These are phyloP conservation scores for Seriola quinqueradiata DNA, from an alignment of 2,113 vertebrate species.

Conservation along the genomic window DNA sequence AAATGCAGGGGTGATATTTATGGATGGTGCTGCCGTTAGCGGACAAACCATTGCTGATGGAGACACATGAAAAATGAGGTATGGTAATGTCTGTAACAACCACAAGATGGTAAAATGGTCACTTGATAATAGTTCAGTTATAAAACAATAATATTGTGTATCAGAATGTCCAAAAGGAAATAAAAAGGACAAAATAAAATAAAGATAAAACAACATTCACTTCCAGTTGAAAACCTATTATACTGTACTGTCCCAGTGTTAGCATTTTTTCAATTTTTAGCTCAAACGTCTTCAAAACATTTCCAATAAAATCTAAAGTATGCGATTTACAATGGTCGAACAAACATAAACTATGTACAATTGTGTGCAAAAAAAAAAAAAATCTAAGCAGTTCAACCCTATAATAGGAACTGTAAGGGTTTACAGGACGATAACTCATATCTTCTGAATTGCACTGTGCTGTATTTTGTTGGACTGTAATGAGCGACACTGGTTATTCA, in stretches of 20 bases:
- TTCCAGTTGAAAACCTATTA: constrained; percentile 43
- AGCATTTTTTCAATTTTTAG: constrained; percentile 27
- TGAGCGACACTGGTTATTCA: neutral
- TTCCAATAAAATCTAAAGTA: constrained; percentile 24
- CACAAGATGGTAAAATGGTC: constrained; percentile 21
- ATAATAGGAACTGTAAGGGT: constrained; percentile 9
- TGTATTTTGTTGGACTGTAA: neutral
- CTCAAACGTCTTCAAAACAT: constrained; percentile 8
- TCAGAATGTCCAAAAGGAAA: constrained; percentile 51
- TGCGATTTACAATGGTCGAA: constrained; percentile 31
- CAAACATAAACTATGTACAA: constrained; percentile 54
- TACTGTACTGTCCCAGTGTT: constrained; percentile 61
- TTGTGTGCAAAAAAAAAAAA: constrained; percentile 51
- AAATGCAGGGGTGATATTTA: neutral
- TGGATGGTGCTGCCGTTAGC: neutral
- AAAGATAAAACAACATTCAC: constrained; percentile 35
- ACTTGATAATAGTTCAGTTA: constrained; percentile 23
- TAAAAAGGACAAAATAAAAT: constrained; percentile 50
- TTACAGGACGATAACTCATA: constrained; percentile 16
- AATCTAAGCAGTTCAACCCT: constrained; percentile 20
- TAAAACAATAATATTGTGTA: constrained; percentile 39
- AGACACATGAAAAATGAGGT: constrained; percentile 42
- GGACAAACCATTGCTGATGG: constrained; percentile 3
- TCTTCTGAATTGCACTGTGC: neutral
- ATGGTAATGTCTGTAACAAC: constrained; percentile 24